Evolutionary conservation across 2,113 vertebrate species (phyloP).

Genomic region (Calonectris borealis): DNA sequence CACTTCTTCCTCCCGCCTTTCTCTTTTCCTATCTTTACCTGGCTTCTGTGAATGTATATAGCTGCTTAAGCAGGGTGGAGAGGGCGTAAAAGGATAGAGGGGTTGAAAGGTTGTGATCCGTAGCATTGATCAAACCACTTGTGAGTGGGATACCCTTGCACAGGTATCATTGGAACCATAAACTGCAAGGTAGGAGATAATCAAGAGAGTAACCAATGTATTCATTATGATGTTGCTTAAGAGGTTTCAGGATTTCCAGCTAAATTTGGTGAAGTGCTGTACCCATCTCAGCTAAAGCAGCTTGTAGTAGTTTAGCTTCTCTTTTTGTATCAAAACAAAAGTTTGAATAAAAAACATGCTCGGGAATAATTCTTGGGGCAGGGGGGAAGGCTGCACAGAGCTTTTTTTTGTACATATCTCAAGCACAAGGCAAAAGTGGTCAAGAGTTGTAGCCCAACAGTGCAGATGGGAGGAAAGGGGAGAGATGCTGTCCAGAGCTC

Average conservation of each 20-base stretch:
- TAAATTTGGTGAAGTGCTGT: not conserved
- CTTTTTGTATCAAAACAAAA: not conserved
- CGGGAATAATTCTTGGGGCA: not conserved
- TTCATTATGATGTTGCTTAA: not conserved
- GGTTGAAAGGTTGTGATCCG: not conserved
- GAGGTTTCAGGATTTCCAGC: not conserved
- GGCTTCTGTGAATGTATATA: not conserved
- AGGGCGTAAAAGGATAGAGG: not conserved
- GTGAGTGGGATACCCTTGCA: not conserved
- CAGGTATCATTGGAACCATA: fast-evolving
- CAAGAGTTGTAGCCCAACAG: not conserved
- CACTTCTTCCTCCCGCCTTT: not conserved
- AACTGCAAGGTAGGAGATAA: not conserved
- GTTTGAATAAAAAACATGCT: not conserved
- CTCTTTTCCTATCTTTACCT: not conserved
- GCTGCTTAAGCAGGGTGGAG: not conserved
- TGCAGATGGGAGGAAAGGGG: not conserved
- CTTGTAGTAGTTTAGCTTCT: not conserved
- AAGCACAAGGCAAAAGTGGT: not conserved
- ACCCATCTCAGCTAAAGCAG: not conserved
- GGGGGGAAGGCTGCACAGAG: not conserved
- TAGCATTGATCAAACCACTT: not conserved
- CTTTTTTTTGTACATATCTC: not conserved
- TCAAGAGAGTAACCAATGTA: not conserved
- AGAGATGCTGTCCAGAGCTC: not conserved